Evolutionary conservation across 1,140 invertebrate species (phyloP), one percentile per base, ranked within the genome.

Genomic region (Bilobella aurantiaca): DNA sequence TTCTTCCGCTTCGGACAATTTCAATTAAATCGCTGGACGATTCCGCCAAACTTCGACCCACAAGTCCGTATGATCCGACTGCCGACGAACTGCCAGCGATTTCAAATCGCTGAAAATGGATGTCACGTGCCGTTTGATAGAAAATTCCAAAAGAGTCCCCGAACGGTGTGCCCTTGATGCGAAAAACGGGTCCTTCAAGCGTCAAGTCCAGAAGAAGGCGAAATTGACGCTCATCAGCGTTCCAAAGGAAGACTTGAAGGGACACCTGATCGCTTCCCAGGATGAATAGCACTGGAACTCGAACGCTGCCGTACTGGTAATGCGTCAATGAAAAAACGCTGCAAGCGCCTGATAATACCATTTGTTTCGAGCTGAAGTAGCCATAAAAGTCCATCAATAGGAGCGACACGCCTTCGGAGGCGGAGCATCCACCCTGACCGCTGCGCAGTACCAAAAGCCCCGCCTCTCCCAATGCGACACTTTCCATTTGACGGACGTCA

Each of bases 1-100:
- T 2, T 14, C 34, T 28, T 64, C 34, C 23, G 25, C 62, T 21
- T 58, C 29, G 18, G 62, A 67, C 28, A 63, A 5, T 5, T 32
- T 56, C 61, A 63, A 62, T 42, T 8, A 42, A n/a, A n/a, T 8
- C 8, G 8, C n/a, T n/a, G 37, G 37, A 12, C 8, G 37, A 42
- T 42, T 42, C 37, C 8, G 37, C n/a, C 37, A 42, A 8, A 42
- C n/a, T 42, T 8, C 37, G 8, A 42, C 8, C 37, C 8, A 42
- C 37, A n/a, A 42, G n/a, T n/a, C 8, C 8, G 37, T 8, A 8
- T 8, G 8, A 12, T 42, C 37, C 37, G n/a, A 42, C 37, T 42
- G 8, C 37, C 37, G 8, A 8, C 37, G n/a, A n/a, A 42, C 8
- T 42, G 37, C 37, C n/a, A 8, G 8, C 37, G 8, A 42, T n/a